Conservation (phyloP, 2,113 vertebrate species). For the Anolis carolinensis region DNA sequence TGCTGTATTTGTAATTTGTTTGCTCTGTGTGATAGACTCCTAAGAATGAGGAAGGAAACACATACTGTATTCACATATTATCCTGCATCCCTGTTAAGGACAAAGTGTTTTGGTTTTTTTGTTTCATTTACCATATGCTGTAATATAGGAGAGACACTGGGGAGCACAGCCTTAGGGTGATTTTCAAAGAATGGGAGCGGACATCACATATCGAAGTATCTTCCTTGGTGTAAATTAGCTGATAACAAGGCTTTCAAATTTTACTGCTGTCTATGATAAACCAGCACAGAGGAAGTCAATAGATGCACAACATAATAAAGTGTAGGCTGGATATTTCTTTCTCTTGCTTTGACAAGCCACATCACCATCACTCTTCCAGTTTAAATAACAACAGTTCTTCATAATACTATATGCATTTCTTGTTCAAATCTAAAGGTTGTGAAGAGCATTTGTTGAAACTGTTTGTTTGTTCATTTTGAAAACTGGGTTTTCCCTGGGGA, state of each 20-base stretch:
- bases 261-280: background rate
- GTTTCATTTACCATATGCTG: background rate
- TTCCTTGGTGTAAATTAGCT: background rate
- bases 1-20: no score
- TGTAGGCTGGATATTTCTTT: background rate
- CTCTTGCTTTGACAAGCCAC: background rate
- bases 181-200: background rate
- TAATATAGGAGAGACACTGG: background rate
- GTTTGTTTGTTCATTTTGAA: no score
- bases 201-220: background rate
- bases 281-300: background rate
- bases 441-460: no score
- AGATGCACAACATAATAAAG: background rate
- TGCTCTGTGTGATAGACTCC: no score
- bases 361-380: background rate
- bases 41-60: constrained; percentile 9
- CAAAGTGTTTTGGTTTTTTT: background rate
- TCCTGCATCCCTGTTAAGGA: background rate
- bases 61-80: background rate
- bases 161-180: background rate
- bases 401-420: background rate
- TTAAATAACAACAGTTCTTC: background rate
- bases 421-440: background rate
- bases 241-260: background rate
- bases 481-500: no score